A percentile compares a stretch with the other conserved stretches of the same genome.
phyloP scores from a whole-genome alignment of 2,797 vertebrate genomes.

The Myotis findleyi region DNA sequence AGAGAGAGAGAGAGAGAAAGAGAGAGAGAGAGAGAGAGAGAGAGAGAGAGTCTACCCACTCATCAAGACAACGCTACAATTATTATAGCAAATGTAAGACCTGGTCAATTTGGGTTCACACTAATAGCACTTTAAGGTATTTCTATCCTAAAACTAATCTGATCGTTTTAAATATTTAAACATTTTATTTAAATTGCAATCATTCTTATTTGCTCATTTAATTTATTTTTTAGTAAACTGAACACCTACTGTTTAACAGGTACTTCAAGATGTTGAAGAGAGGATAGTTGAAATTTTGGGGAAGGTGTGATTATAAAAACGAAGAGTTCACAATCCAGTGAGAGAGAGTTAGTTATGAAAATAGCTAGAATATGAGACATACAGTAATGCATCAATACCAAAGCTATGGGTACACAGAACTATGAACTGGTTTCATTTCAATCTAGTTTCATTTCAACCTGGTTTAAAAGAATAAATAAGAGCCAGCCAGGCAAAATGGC shows the following conservation, averaged over 20 bases:
- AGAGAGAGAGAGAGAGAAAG: neutral
- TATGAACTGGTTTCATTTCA: neutral
- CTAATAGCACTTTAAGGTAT: neutral
- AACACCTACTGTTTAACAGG: neutral
- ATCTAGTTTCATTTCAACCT: neutral
- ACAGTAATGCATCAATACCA: neutral
- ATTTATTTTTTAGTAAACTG: neutral
- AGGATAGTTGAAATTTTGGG: neutral
- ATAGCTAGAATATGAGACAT: neutral
- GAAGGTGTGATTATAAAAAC: neutral
- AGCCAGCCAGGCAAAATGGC: neutral
- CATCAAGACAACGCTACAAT: neutral
- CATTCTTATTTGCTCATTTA: neutral
- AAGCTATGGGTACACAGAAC: neutral
- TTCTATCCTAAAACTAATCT: constrained; percentile 25
- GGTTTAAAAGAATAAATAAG: neutral
- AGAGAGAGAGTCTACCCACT: neutral
- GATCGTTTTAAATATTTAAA: constrained; percentile 4
- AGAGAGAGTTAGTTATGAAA: neutral
- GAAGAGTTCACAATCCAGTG: neutral
- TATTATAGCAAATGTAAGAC: neutral
- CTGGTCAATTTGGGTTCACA: neutral
- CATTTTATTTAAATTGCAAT: neutral
- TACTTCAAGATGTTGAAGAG: neutral
- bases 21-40: too few relatives aligned